Base-by-base conservation (phyloP, 2,888 invertebrate species). In the Liodrosophila aerea region DNA sequence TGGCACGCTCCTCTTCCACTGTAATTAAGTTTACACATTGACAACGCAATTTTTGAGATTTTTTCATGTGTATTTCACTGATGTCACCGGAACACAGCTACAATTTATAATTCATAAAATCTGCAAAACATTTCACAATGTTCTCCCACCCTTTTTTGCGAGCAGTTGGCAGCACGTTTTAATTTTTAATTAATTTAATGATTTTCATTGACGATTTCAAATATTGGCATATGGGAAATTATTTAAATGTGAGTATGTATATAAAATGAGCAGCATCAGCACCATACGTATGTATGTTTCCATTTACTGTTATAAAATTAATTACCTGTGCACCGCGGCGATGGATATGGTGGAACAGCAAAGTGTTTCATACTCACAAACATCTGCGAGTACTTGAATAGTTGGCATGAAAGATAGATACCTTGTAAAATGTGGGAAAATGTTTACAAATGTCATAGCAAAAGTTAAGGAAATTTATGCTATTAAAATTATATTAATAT, bases 101-200 rank as follows among this genome's bases (percentile, higher is more conserved):
- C 18, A 56, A 64, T 49, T 52, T 49, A 50, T 50, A 53, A 61
- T 61, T 61, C 37, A 43, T 50, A 61, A 67, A 67, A 73, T 54
- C 50, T 51, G 9, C 36, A 44, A 29, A 16, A 40, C 40, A 50
- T 15, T 51, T 45, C 18, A 47, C 50, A 54, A 39, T 52, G n/a
- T 39, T 9, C 29, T 29, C 5, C 4, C 29, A 9, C 7, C 29
- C 29, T 7, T 34, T 37, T 29, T n/a, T 39, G 1, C 34, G 50
- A 46, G 41, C 34, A 27, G 44, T 45, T 45, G 36, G 43, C 44
- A 39, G 59, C 77, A 82, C 82, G 85, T 73, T 84, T 86, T 76
- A 70, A 76, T 63, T 62, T 81, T 84, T 73, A 86, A 84, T 86
- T 81, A 73, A 76, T 81, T 80, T 60, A 84, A 81, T 81, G 65